Conservation (phyloP, 2,888 invertebrate genomes). For the Agonum fuliginosum region DNA sequence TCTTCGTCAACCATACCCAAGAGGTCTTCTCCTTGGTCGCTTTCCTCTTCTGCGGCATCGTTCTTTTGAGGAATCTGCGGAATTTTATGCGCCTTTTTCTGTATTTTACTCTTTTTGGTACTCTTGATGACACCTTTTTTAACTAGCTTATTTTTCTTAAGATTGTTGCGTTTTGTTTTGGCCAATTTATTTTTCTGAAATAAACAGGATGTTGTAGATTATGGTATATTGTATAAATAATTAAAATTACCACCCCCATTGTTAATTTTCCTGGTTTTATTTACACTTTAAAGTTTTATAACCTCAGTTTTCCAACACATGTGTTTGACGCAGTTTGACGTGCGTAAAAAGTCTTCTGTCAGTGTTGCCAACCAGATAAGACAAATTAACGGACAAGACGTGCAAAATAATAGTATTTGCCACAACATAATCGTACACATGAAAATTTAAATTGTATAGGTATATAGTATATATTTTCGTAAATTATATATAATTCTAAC, state of each 20-base stretch:
- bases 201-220: conserved; percentile 17
- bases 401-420: too few relatives aligned
- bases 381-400: too few relatives aligned
- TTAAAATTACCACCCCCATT: conserved; percentile 54
- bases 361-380: too few relatives aligned
- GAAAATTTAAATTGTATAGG: too few relatives aligned
- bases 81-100: conserved; percentile 59
- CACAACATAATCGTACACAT: too few relatives aligned
- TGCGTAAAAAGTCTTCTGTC: too few relatives aligned
- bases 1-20: conserved; percentile 76
- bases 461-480: too few relatives aligned
- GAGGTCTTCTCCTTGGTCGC: conserved; percentile 75
- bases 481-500: too few relatives aligned
- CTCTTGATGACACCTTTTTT: conserved; percentile 71
- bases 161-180: conserved; percentile 71
- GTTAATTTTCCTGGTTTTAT: conserved; percentile 25
- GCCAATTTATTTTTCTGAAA: conserved; percentile 70
- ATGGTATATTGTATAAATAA: background rate
- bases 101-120: conserved; percentile 65
- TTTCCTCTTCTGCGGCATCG: conserved; percentile 70
- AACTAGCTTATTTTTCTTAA: conserved; percentile 69
- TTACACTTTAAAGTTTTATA: conserved; percentile 19
- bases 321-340: too few relatives aligned
- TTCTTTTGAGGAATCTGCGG: conserved; percentile 56
- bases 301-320: conserved; percentile 27